Evolutionary conservation across 1,140 invertebrate species (phyloP), one percentile per base, ranked within the genome.

Genomic region (Cataglyphis hispanica): DNA sequence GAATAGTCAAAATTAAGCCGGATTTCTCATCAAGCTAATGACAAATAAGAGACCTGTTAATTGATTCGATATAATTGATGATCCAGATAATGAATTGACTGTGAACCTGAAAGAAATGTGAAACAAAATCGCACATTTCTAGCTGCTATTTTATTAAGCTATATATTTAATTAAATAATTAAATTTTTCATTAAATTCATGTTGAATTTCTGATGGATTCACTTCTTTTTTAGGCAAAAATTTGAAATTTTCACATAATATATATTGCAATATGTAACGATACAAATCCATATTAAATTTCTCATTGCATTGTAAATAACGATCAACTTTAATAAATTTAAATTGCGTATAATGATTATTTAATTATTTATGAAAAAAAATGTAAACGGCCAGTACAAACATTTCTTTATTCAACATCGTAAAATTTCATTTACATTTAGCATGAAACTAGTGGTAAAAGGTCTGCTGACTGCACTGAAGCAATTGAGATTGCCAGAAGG

Each of bases 361-460:
- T 72, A 31, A 70, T 70, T 34, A 50, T 53, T 72, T 72, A 31
- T 19, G 37, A 16, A 7, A 25, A 31, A 60, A 46, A n/a, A n/a
- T 76, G 27, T 19, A 2, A 25, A 40, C 16, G 4, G 27, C 19
- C 6, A 22, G 46, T 16, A 25, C 10, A 37, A 43, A 31, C 19
- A 22, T 64, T 77, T 46, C 11, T 50, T 77, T 77, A 46, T 22
- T 27, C 40, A 63, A 22, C 25, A 34, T 43, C 34, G 60, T 31
- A 40, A 77, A n/a, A 64, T 60, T 77, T 64, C 27, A 77, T 77
- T 77, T 77, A 40, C 75, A 63, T 64, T 63, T 50, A 63, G 60
- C 60, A 77, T 60, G 56, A 60, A n/a, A 22, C 7, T 3, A 3
- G 34, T 60, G 22, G 34, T 58, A 46, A 46, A 16, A 25, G 58